Conservation (phyloP, 2,113 vertebrate species). For the Lamprotornis superbus region DNA sequence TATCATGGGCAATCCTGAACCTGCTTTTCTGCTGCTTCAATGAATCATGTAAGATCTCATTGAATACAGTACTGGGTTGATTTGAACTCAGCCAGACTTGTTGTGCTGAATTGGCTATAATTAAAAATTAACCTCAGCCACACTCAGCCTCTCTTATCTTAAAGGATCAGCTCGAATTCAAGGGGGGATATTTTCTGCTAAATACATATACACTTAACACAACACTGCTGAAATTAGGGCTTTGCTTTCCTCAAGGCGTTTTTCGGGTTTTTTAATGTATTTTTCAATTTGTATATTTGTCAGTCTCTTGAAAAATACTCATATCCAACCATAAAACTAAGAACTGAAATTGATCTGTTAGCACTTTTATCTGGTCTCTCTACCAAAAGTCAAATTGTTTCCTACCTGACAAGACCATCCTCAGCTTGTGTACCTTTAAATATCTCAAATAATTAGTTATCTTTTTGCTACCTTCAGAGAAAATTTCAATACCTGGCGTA, state of each 20-base stretch:
- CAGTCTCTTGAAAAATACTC: not conserved
- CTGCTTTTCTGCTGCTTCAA: not conserved
- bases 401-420: not conserved
- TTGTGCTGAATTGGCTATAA: not conserved
- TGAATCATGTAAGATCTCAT: not conserved
- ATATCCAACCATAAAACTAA: not conserved
- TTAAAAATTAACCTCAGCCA: not conserved
- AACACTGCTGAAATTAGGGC: not conserved
- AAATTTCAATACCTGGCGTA: not conserved
- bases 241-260: not conserved
- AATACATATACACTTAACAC: not conserved
- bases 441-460: not conserved
- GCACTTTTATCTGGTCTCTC: not conserved
- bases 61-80: not conserved
- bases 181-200: not conserved
- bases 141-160: not conserved
- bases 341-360: not conserved
- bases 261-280: not conserved
- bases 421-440: not conserved
- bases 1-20: not conserved
- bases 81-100: not conserved
- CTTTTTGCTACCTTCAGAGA: not conserved
- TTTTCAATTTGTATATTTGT: not conserved
- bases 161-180: not conserved
- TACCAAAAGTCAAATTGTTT: not conserved